Evolutionary conservation across 2,113 vertebrate species (phyloP), one percentile per base, ranked within the genome.

Genomic region (Petrocephalus zakoni): DNA sequence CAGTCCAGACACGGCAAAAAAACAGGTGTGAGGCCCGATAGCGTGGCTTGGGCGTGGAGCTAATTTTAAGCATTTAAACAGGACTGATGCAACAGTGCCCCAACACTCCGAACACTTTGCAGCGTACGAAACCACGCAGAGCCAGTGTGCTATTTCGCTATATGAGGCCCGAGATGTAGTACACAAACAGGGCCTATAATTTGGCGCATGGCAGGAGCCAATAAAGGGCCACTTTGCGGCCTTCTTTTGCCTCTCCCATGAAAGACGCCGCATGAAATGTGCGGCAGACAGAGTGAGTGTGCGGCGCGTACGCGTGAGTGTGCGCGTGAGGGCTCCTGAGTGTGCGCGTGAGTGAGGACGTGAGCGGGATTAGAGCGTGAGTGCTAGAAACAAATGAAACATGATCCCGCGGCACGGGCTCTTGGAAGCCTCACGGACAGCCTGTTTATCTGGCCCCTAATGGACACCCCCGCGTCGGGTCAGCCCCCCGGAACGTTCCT

Each of bases 1-100:
- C 72, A 86, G 81, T 0, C 10, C 88, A 91, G 92, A 95, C 92
- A n/a, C 92, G 94, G 92, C 87, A 1, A 93, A 93, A 0, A 93
- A 93, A 94, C 94, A 95, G 94, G 94, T 95, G 94, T 92, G 91
- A 90, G 88, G 90, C 88, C 91, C 89, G 91, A 90, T 90, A 92
- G 91, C 90, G 87, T 88, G 17, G 91, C 87, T 92, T 91, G 90
- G 88, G 88, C 85, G 56, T 75, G 84, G 88, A 89, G 85, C 88
- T 89, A 93, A 93, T 92, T 93, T 87, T 94, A 94, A 95, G 94
- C 93, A 94, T 89, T 78, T 90, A 87, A 90, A 92, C 93, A 94
- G 94, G 94, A 94, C 93, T 92, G 92, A 92, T 90, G 93, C 93
- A 92, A 93, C 87, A 91, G 92, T 34, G 56, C 19, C 34, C 29